phyloP scores from a whole-genome alignment of 2,113 vertebrate genomes.

The Rattus rattus region DNA sequence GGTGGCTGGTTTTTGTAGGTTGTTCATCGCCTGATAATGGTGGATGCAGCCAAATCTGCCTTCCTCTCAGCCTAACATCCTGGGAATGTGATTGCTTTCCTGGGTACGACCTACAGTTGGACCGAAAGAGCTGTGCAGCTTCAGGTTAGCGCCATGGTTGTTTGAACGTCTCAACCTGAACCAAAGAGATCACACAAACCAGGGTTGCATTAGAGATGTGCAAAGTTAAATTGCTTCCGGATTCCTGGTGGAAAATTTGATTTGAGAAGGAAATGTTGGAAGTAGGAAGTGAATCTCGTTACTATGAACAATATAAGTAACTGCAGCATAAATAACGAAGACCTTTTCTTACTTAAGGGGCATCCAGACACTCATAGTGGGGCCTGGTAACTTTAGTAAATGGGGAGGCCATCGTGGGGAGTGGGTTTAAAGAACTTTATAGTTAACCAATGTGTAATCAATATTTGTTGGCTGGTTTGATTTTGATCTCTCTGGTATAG shows the following conservation, averaged over 20 bases:
- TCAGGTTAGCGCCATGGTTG: slow-evolving; percentile 86
- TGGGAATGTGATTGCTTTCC: slow-evolving; percentile 94
- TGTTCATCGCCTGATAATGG: slow-evolving; percentile 93
- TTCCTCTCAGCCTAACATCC: slow-evolving; percentile 83
- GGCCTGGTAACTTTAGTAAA: background rate
- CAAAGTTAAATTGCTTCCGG: background rate
- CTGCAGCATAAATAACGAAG: background rate
- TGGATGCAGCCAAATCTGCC: slow-evolving; percentile 94
- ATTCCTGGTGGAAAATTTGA: slow-evolving; percentile 2
- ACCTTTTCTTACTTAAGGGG: slow-evolving; percentile 35
- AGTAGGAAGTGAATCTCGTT: background rate
- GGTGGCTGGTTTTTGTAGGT: slow-evolving; percentile 85
- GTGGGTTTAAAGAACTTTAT: background rate
- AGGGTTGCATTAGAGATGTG: background rate
- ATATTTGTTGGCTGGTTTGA: slow-evolving; percentile 29
- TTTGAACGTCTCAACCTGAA: background rate
- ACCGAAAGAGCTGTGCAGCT: slow-evolving; percentile 90
- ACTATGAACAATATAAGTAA: slow-evolving; percentile 1
- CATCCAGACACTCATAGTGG: background rate
- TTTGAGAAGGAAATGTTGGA: background rate
- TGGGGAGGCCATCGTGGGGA: background rate
- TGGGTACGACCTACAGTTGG: slow-evolving; percentile 91
- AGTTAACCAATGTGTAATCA: slow-evolving; percentile 1
- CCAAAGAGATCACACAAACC: background rate
- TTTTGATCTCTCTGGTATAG: slow-evolving; percentile 39